Evolutionary conservation across 2,113 vertebrate species (phyloP).

Genomic region (Antechinus stuartii): DNA sequence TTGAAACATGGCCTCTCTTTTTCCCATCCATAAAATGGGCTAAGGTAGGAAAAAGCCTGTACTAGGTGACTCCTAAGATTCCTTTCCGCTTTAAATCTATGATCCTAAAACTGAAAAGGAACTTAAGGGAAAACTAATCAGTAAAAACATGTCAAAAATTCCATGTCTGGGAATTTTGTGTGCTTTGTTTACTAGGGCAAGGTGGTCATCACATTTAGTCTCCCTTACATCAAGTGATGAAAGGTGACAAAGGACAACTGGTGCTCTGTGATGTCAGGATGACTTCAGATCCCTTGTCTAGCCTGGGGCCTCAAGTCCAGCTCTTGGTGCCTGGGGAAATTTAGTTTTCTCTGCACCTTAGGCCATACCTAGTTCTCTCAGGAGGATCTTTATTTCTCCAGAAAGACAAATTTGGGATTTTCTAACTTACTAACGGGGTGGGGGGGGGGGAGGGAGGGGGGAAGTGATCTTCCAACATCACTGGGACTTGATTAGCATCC

Average conservation of each 20-base stretch:
- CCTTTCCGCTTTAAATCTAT: background rate
- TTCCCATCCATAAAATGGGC: background rate
- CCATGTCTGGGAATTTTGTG: background rate
- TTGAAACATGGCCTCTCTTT: background rate
- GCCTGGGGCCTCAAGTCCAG: background rate
- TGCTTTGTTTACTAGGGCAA: background rate
- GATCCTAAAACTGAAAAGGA: background rate
- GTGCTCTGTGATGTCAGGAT: background rate
- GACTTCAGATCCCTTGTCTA: background rate
- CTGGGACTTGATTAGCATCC: background rate
- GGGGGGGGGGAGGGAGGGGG: background rate
- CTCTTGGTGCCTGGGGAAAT: background rate
- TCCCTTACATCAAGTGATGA: background rate
- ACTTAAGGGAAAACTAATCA: background rate
- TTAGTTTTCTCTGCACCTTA: background rate
- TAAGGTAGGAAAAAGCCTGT: background rate
- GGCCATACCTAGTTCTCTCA: background rate
- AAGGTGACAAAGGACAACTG: background rate
- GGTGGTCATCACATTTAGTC: background rate
- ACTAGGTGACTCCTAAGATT: background rate
- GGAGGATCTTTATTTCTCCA: background rate
- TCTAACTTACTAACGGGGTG: background rate
- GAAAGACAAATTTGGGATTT: background rate
- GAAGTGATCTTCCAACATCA: background rate
- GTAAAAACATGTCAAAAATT: background rate